A percentile compares a stretch with the other conserved stretches of the same genome.
Conservation (phyloP, 1,140 invertebrate species). For the Cylas formicarius region DNA sequence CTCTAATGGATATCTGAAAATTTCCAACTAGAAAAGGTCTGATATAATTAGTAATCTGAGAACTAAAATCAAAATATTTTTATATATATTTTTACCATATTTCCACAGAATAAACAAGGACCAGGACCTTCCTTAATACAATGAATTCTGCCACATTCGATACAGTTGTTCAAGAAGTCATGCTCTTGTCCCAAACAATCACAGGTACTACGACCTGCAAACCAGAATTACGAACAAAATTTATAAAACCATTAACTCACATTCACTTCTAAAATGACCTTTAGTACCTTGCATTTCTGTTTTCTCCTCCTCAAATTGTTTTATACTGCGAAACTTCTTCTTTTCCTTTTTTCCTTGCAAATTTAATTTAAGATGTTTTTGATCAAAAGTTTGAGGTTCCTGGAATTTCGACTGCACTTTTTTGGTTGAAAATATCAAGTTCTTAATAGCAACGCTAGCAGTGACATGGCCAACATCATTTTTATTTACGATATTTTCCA, state of each 20-base stretch:
- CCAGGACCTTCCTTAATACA: constrained; percentile 95
- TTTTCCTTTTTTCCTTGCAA: constrained; percentile 32
- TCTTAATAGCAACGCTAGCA: constrained; percentile 58
- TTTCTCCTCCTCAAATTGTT: constrained; percentile 26
- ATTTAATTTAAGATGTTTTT: constrained; percentile 1
- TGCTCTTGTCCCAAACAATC: constrained; percentile 91
- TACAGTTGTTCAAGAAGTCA: constrained; percentile 86
- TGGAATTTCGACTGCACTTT: constrained; percentile 5
- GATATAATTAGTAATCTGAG: background rate
- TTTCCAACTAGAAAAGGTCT: background rate
- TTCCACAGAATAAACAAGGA: constrained; percentile 87
- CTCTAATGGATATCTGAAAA: constrained; percentile 24
- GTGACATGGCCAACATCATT: constrained; percentile 55
- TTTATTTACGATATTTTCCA: constrained; percentile 58
- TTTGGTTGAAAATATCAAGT: constrained; percentile 41
- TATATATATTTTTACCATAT: constrained; percentile 51
- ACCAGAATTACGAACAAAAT: constrained; percentile 20
- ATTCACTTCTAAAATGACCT: constrained; percentile 8
- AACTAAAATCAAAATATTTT: background rate
- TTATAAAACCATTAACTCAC: too few relatives aligned
- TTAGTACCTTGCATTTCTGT: constrained; percentile 25
- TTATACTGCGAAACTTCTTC: constrained; percentile 28
- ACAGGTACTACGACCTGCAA: constrained; percentile 76
- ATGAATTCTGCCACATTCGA: constrained; percentile 88
- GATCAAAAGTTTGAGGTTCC: background rate